A percentile compares a stretch with the other conserved stretches of the same genome.
Conservation (phyloP, 2,797 vertebrate genomes). For the Linurgus olivaceus region DNA sequence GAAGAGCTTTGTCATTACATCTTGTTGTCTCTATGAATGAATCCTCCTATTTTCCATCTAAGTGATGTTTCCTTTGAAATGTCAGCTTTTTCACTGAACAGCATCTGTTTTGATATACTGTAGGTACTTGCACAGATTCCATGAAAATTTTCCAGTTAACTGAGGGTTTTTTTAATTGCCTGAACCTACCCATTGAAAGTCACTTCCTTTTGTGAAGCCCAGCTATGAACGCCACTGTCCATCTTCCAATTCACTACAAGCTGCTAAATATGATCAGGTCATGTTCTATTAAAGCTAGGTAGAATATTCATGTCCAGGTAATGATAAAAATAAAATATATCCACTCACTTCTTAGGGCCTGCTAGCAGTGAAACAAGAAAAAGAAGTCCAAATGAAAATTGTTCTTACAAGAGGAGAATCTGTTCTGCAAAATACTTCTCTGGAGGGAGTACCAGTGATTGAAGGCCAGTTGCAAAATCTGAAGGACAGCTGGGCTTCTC, state of each 20-base stretch:
- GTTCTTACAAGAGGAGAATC: conserved; percentile 90
- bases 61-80: background rate
- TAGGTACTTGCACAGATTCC: background rate
- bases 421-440: conserved; percentile 92
- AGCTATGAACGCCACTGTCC: background rate
- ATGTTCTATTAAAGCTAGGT: background rate
- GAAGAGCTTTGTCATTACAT: background rate
- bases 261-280: background rate
- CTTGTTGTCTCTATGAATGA: background rate
- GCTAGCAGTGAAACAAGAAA: conserved; percentile 89
- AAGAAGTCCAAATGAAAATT: conserved; percentile 97
- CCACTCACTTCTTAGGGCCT: conserved; percentile 77
- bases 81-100: background rate
- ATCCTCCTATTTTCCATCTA: background rate
- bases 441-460: conserved; percentile 86
- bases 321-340: background rate
- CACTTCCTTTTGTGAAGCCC: background rate
- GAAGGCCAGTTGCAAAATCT: conserved; percentile 90
- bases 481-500: conserved; percentile 91
- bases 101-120: background rate
- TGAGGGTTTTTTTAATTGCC: background rate
- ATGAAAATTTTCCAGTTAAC: background rate
- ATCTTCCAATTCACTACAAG: background rate
- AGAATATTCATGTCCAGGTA: background rate
- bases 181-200: background rate